These are phyloP conservation scores for Cardiocondyla obscurior DNA, from an alignment of 1,140 invertebrate species.

Conservation along the genomic window DNA sequence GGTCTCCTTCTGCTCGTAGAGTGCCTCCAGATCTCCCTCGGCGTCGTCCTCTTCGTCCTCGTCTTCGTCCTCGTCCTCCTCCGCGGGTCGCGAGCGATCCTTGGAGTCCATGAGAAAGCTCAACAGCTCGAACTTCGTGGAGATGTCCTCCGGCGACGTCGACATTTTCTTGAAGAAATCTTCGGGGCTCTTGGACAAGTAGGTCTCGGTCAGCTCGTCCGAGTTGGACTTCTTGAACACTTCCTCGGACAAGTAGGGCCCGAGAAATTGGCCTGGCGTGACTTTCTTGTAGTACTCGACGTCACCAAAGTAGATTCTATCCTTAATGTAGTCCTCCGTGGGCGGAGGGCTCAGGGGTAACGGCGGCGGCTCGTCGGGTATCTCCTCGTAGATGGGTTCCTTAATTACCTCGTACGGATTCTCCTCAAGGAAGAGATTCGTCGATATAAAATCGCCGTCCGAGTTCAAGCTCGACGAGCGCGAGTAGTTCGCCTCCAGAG, in stretches of 20 bases:
- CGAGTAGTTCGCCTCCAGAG: conserved; percentile 76
- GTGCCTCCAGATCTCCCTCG: conserved; percentile 80
- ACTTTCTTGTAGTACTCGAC: conserved; percentile 81
- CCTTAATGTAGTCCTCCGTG: conserved; percentile 80
- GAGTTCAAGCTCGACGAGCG: conserved; percentile 81
- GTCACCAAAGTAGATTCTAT: conserved; percentile 84
- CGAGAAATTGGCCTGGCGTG: conserved; percentile 91
- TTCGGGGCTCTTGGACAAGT: conserved; percentile 76
- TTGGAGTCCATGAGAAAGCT: conserved; percentile 91
- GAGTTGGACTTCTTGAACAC: conserved; percentile 86
- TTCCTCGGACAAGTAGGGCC: conserved; percentile 92
- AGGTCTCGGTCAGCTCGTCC: conserved; percentile 68
- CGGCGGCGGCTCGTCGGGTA: conserved; percentile 91
- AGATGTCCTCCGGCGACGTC: conserved; percentile 76
- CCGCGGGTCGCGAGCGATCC: conserved; percentile 86
- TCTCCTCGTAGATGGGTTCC: conserved; percentile 95
- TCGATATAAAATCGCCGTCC: conserved; percentile 75
- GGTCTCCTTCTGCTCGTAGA: conserved; percentile 82
- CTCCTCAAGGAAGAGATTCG: conserved; percentile 84
- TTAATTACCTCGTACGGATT: conserved; percentile 92
- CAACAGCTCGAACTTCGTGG: conserved; percentile 94
- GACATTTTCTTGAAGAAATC: conserved; percentile 77
- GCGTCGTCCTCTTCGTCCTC: conserved; percentile 80
- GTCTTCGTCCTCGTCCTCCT: conserved; percentile 77
- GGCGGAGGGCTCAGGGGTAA: conserved; percentile 89